Evolutionary conservation across 2,888 invertebrate genomes (phyloP), one percentile per base, ranked within the genome.

Genomic region (Pollenia angustigena): DNA sequence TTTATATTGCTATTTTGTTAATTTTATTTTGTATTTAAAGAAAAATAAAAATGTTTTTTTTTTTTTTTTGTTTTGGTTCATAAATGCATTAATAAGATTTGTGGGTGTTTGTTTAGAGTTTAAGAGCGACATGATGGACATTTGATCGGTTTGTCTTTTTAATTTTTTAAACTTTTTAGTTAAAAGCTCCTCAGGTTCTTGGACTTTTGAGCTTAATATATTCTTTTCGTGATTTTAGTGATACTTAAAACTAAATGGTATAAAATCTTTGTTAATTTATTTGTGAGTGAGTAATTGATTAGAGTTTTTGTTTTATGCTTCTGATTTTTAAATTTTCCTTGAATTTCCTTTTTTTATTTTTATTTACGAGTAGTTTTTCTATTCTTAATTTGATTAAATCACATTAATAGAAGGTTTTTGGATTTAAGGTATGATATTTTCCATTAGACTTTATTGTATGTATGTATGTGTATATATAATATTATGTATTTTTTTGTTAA

Each of bases 11-110:
- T 68, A 62, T 69, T 76, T 54, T 40, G 54, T 62, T 81, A 32
- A 11, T 54, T 32, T 64, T 18, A 14, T 14, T 76, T 75, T 64
- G 14, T 40, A 46, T 58, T 46, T 68, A 14, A 50, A 32, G 32
- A 32, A 32, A 32, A 32, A 32, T 32, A 6, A 32, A 18, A 18
- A n/a, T n/a, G n/a, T n/a, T n/a, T n/a, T n/a, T 23, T 64, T 44
- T 23, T 32, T 42, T 54, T 54, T 18, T 69, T 4, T 68, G 18
- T 60, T 40, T 0, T 54, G 64, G 7, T 83, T 66, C 58, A 68
- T 84, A 84, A 85, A 85, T 85, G 84, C 84, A 85, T 85, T 80
- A 74, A 68, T 54, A 75, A 80, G 68, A 68, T 85, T 85, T 80
- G 84, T 80, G 74, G 74, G 79, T 79, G 64, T 83, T 52, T 52